A percentile compares a stretch with the other conserved stretches of the same genome.
Conservation (phyloP, 1,140 invertebrate genomes). For the Danaus plexippus region DNA sequence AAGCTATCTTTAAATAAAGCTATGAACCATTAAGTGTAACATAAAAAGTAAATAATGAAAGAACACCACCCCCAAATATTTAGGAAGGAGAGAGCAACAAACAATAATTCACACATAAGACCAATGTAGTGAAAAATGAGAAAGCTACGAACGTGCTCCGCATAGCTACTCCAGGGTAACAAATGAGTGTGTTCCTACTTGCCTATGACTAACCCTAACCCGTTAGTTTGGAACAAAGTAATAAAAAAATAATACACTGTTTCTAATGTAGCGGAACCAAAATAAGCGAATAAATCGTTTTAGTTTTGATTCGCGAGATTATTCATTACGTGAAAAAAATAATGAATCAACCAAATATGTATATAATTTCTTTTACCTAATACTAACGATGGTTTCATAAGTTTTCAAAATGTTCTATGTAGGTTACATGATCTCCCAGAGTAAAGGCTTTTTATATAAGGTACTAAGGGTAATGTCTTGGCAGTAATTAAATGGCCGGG, state of each 20-base stretch:
- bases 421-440: slow-evolving; percentile 20
- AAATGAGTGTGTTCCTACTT: slow-evolving; percentile 57
- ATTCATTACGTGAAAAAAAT: no score
- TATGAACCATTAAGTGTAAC: no score
- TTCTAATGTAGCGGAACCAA: no score
- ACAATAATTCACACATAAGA: slow-evolving; percentile 70
- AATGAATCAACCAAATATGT: no score
- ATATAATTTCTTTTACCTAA: no score
- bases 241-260: no score
- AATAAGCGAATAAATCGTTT: no score
- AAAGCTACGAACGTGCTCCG: slow-evolving; percentile 58
- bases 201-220: slow-evolving; percentile 8
- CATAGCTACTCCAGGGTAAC: slow-evolving; percentile 49
- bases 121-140: slow-evolving; percentile 71
- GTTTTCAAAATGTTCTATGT: background rate
- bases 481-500: slow-evolving; percentile 61
- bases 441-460: slow-evolving; percentile 37
- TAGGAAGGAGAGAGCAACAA: slow-evolving; percentile 38
- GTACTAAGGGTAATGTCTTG: slow-evolving; percentile 66
- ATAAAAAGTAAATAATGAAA: no score
- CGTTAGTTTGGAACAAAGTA: no score
- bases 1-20: no score
- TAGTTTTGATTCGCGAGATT: no score
- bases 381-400: no score
- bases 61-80: slow-evolving; percentile 7